A percentile compares a stretch with the other conserved stretches of the same genome.
phyloP scores from a whole-genome alignment of 2,113 vertebrate genomes.

The Geothlypis trichas region DNA sequence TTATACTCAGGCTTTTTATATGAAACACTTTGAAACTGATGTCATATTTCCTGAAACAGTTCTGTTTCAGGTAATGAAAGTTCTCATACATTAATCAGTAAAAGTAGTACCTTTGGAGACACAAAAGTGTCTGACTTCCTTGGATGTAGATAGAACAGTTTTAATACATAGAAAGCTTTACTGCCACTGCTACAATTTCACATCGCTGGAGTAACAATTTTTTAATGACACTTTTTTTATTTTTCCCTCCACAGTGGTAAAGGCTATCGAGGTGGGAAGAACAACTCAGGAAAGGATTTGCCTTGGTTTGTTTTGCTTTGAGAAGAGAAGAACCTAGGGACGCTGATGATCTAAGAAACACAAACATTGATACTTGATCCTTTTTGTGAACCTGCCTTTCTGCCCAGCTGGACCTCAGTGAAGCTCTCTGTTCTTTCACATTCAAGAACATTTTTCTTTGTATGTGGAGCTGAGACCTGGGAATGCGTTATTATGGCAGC shows the following conservation, averaged over 20 bases:
- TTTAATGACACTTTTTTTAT: neutral
- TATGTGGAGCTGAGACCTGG: conserved; percentile 76
- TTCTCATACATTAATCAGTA: neutral
- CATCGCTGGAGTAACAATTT: neutral
- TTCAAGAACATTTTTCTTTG: conserved; percentile 28
- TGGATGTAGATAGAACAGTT: neutral
- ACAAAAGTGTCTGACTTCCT: neutral
- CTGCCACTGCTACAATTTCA: neutral
- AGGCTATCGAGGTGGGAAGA: conserved; percentile 13
- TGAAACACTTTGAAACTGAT: neutral
- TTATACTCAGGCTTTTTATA: neutral
- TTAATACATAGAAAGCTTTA: neutral
- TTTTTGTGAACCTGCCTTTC: neutral
- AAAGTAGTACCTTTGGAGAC: neutral
- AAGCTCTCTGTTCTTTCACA: neutral
- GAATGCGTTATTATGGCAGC: conserved; percentile 84
- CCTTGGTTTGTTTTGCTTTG: conserved; percentile 12
- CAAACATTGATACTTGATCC: neutral
- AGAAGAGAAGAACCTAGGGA: conserved; percentile 15
- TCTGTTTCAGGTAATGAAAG: neutral
- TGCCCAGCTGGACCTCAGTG: neutral
- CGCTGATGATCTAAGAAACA: neutral
- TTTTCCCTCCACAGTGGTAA: conserved; percentile 47
- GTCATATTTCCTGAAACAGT: neutral
- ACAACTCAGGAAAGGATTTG: conserved; percentile 24